Evolutionary conservation across 1,140 invertebrate species (phyloP), one percentile per base, ranked within the genome.

Genomic region (Uloborus diversus): DNA sequence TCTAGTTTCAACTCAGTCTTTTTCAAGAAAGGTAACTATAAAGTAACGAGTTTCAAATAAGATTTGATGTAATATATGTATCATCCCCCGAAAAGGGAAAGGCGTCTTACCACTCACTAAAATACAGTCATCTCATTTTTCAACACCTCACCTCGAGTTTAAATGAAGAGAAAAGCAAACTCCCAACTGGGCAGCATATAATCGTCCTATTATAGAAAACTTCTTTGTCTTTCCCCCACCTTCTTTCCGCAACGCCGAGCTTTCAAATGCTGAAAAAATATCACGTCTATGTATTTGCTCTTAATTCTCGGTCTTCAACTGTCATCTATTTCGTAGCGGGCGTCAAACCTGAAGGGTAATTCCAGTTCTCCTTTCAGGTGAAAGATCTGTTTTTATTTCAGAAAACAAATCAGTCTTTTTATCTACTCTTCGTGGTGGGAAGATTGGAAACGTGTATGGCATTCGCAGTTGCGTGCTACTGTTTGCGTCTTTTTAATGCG

Each of bases 121-220:
- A 42, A 37, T 27, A 35, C 17, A 65, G 62, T 42, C n/a, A 42
- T 65, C 62, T 65, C n/a, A 37, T 65, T 65, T 65, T 65, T 37
- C 62, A 65, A 13, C 11, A 42, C 33, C 4, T 61, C 7, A 30
- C 32, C 17, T 37, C n/a, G 62, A 37, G 37, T 65, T 65, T 20
- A 65, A 65, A 65, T 23, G 33, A 65, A 42, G 23, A 42, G 35
- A 65, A 42, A 37, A 42, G 25, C 25, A 17, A 61, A 61, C 27
- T 17, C 13, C n/a, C 37, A 65, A n/a, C 14, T 37, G 3, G 25
- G 28, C 17, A 65, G 47, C 33, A 42, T 65, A 65, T 65, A 42
- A 65, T 42, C n/a, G 62, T 65, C 62, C 62, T 42, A 65, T 65
- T 65, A 65, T 42, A n/a, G 62, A 42, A 65, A 65, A 42, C 17